A percentile compares a stretch with the other conserved stretches of the same genome.
Evolutionary conservation across 2,113 vertebrate species (phyloP).

Genomic region (Chaetodon auriga): DNA sequence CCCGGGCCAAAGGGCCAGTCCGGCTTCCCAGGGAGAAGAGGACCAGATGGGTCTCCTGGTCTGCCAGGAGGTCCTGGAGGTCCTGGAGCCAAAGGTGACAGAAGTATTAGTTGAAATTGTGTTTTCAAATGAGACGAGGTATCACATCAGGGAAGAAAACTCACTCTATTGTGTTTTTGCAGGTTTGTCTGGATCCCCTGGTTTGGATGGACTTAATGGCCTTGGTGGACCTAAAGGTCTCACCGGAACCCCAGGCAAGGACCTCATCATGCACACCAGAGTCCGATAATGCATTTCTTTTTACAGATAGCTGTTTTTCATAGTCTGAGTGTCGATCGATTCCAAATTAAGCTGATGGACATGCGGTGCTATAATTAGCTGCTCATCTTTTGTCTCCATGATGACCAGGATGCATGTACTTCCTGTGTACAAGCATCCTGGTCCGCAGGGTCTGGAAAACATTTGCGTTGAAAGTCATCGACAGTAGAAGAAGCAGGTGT

Average conservation of each 20-base stretch:
- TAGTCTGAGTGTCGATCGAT: background rate
- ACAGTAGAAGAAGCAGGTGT: background rate
- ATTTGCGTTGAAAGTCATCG: too few relatives aligned
- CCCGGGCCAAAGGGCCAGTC: slow-evolving; percentile 84
- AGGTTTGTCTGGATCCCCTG: slow-evolving; percentile 90
- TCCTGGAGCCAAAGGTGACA: slow-evolving; percentile 88
- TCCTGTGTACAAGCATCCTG: too few relatives aligned
- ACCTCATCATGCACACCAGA: background rate
- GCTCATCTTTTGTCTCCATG: too few relatives aligned
- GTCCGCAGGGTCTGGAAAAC: too few relatives aligned
- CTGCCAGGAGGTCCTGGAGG: slow-evolving; percentile 79
- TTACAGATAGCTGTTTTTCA: background rate
- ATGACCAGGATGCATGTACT: too few relatives aligned
- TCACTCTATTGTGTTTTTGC: slow-evolving; percentile 17
- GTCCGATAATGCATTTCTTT: background rate
- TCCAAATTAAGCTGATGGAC: background rate
- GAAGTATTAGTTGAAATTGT: background rate
- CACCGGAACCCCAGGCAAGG: slow-evolving; percentile 90
- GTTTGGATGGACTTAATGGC: slow-evolving; percentile 93
- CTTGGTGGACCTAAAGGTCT: slow-evolving; percentile 92
- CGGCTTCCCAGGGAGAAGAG: slow-evolving; percentile 86
- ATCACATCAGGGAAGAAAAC: background rate
- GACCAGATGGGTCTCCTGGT: slow-evolving; percentile 85
- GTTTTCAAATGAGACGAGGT: background rate
- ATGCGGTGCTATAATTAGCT: background rate